Evolutionary conservation across 2,888 invertebrate genomes (phyloP).

Genomic region (Lepidocyrtoides sp.): DNA sequence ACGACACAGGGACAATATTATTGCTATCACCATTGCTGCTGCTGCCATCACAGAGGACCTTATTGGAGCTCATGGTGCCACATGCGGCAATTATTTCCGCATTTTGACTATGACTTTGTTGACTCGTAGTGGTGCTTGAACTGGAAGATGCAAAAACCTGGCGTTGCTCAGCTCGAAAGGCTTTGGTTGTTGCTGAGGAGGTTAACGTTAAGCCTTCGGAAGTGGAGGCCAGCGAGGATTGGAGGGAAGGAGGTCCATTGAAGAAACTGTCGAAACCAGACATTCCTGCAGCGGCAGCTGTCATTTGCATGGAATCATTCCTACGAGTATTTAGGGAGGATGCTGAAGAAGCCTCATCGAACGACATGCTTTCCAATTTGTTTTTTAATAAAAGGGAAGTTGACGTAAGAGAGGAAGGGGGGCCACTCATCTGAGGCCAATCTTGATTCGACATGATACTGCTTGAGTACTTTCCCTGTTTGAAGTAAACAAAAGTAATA

Average conservation of each 20-base stretch:
- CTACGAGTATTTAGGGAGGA: neutral
- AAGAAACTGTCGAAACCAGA: conserved; percentile 34
- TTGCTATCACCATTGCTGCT: conserved; percentile 29
- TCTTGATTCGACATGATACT: conserved; percentile 59
- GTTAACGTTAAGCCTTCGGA: conserved; percentile 59
- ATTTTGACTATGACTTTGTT: conserved; percentile 55
- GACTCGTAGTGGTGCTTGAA: conserved; percentile 58
- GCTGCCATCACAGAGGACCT: conserved; percentile 45
- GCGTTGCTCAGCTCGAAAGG: conserved; percentile 77
- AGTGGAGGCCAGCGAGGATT: conserved; percentile 33
- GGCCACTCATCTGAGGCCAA: conserved; percentile 42
- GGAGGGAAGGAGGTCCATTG: conserved; percentile 39
- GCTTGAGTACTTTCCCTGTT: conserved; percentile 57
- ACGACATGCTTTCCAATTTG: conserved; percentile 74
- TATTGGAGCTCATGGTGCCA: conserved; percentile 8
- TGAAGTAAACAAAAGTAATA: neutral
- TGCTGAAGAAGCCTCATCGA: conserved; percentile 45
- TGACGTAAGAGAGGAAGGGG: neutral
- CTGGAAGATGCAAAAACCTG: conserved; percentile 81
- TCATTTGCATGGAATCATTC: conserved; percentile 3
- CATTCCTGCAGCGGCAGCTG: neutral
- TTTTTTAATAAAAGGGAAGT: conserved; percentile 58
- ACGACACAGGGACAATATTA: conserved; percentile 11
- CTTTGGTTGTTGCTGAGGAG: conserved; percentile 57
- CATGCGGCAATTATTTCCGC: conserved; percentile 43